A percentile compares a stretch with the other conserved stretches of the same genome.
These are phyloP conservation scores for Propsilocerus akamusi DNA, from an alignment of 1,140 invertebrate genomes.

Conservation along the genomic window DNA sequence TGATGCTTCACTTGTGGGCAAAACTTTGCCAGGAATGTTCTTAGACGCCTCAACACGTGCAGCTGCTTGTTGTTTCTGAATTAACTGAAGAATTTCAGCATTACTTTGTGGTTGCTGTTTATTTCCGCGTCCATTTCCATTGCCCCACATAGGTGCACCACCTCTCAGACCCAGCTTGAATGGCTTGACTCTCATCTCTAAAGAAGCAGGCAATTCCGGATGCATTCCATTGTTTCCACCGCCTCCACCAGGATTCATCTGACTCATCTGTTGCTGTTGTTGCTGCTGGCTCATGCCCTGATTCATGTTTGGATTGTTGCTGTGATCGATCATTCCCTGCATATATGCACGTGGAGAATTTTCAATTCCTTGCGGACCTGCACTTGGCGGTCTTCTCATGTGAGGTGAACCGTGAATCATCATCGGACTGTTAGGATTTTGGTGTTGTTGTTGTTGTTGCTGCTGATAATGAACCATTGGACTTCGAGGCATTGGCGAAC, in stretches of 20 bases:
- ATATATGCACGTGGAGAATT: background rate
- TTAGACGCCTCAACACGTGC: background rate
- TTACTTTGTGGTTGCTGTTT: constrained; percentile 18
- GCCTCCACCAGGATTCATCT: constrained; percentile 28
- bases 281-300: constrained; percentile 14
- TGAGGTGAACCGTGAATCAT: background rate
- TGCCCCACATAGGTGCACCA: constrained; percentile 51
- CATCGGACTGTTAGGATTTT: constrained; percentile 18
- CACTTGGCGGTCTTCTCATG: constrained; percentile 1
- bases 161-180: constrained; percentile 44
- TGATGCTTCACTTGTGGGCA: background rate
- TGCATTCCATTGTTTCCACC: constrained; percentile 30
- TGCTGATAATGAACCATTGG: constrained; percentile 32
- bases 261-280: constrained; percentile 24
- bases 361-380: background rate
- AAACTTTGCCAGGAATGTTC: background rate
- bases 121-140: constrained; percentile 12
- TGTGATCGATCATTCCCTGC: background rate
- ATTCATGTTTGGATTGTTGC: background rate
- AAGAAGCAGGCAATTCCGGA: constrained; percentile 30
- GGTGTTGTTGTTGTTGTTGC: constrained; percentile 25
- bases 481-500: constrained; percentile 42
- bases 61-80: constrained; percentile 20
- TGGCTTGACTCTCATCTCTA: constrained; percentile 27
- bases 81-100: constrained; percentile 9